Evolutionary conservation across 2,113 vertebrate genomes (phyloP).

Genomic region (Brachyhypopomus occidentalis): DNA sequence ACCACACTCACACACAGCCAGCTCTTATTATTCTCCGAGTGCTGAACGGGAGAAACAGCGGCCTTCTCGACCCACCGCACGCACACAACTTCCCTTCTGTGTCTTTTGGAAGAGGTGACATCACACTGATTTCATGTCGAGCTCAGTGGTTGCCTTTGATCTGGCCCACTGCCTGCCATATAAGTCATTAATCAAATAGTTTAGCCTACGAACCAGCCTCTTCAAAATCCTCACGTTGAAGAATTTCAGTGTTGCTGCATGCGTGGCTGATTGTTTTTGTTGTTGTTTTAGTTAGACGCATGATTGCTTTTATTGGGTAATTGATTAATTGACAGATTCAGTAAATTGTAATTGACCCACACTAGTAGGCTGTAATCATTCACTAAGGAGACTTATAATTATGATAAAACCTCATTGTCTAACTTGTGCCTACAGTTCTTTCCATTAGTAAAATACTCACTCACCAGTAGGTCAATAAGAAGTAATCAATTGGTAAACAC

Average conservation of each 20-base stretch:
- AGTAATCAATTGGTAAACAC: conserved; percentile 16
- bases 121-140: conserved; percentile 39
- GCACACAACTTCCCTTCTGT: conserved; percentile 34
- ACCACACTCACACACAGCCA: conserved; percentile 53
- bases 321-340: conserved; percentile 50
- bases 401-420: conserved; percentile 48
- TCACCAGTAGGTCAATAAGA: conserved; percentile 29
- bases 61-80: conserved; percentile 12
- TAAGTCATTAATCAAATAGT: conserved; percentile 31
- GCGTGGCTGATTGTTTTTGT: conserved; percentile 19
- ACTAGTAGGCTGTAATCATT: conserved; percentile 42
- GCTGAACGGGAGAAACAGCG: neutral
- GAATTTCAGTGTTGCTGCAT: conserved; percentile 13
- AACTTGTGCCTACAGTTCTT: conserved; percentile 31
- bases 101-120: conserved; percentile 32
- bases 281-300: conserved; percentile 36
- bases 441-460: conserved; percentile 33
- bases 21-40: conserved; percentile 28
- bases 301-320: conserved; percentile 44
- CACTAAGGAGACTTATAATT: conserved; percentile 49
- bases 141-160: conserved; percentile 30
- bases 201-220: neutral
- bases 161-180: neutral
- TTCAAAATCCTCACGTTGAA: neutral
- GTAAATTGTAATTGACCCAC: conserved; percentile 46